Evolutionary conservation across 1,140 invertebrate species (phyloP), one percentile per base, ranked within the genome.

Genomic region (Apis cerana): DNA sequence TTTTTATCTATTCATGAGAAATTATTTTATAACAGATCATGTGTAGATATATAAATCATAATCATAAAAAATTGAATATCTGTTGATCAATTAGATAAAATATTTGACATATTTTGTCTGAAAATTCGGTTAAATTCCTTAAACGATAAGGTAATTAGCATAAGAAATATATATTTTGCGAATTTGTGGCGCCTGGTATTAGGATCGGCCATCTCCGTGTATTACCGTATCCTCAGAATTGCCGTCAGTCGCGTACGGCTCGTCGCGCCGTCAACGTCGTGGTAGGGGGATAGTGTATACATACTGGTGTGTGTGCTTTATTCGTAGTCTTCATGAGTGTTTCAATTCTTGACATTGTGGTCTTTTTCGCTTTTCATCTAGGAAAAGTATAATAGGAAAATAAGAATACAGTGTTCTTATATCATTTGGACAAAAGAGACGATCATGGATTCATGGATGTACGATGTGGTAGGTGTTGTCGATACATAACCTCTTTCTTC

Each of bases 371-470:
- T 79, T 79, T 50, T 43, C 59, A 4, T n/a, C 8, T 68, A n/a
- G 58, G 23, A 21, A 65, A 58, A 75, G 67, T 58, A 52, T 33
- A 56, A 59, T 27, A 48, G 21, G 33, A 27, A 64, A 67, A 62
- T 5, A 80, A 27, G 52, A 23, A 2, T 43, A 9, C 7, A 65
- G 58, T 15, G 23, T 43, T 27, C 65, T 64, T 43, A 54, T 68
- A 68, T 58, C 33, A 43, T 70, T 61, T 68, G 17, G 77, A 52
- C 65, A 68, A 48, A 69, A 65, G 64, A 27, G 59, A 70, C 64
- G 48, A 84, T 89, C 86, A 94, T 94, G 93, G 93, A 94, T 75
- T 85, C 93, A 75, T 94, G 93, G 93, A 94, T 94, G 91, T 93
- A 93, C 88, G 92, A 93, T 75, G 91, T 93, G 92, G 92, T 93